phyloP scores from a whole-genome alignment of 2,888 invertebrate genomes.

The Elysia crispata region DNA sequence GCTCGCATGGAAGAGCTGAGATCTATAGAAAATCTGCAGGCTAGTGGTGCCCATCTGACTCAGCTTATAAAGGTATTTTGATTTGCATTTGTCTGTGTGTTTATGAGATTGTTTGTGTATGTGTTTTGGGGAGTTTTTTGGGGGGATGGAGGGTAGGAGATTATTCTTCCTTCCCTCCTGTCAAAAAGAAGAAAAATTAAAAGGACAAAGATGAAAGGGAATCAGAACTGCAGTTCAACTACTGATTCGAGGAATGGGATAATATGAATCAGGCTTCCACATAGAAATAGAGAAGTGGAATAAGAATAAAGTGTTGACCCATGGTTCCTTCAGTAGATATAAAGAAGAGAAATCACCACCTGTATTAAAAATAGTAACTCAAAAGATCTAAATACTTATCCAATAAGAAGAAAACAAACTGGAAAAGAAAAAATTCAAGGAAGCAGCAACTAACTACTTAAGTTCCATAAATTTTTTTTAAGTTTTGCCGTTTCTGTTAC shows the following conservation, averaged over 20 bases:
- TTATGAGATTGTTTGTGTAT: neutral
- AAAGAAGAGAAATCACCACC: neutral
- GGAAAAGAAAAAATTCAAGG: no score
- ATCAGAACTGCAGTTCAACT: no score
- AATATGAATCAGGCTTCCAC: no score
- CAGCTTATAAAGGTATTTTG: conserved; percentile 34
- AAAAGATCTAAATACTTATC: no score
- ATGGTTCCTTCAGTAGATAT: neutral
- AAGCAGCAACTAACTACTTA: no score
- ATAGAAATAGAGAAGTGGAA: neutral
- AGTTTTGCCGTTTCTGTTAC: neutral
- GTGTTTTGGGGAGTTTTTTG: neutral
- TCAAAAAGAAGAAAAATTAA: no score
- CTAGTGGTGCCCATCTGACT: conserved; percentile 26
- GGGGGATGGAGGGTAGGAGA: neutral
- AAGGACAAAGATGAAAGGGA: no score
- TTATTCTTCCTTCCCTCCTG: no score
- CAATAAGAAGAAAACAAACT: no score
- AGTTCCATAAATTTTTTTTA: neutral
- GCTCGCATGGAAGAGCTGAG: conserved; percentile 35
- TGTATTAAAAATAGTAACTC: neutral
- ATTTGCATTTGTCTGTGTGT: neutral
- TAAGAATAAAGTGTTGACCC: neutral
- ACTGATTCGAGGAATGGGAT: no score
- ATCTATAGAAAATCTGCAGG: conserved; percentile 35